Conservation (phyloP, 2,797 vertebrate genomes). For the Onychomys arenicola region DNA sequence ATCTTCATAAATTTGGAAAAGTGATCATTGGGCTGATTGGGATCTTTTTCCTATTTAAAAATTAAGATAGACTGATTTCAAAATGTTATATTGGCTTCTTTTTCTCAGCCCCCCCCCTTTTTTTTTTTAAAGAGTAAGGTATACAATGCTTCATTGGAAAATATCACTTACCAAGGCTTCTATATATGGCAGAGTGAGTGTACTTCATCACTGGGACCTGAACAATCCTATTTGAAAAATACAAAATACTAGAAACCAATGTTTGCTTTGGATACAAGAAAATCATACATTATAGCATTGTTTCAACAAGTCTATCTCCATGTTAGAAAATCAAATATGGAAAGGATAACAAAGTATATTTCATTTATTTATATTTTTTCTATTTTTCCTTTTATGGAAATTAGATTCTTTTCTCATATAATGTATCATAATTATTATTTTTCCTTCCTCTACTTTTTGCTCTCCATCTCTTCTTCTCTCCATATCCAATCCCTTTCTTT, state of each 20-base stretch:
- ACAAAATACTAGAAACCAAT: constrained; percentile 70
- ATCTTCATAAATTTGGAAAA: constrained; percentile 2
- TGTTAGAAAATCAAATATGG: constrained; percentile 62
- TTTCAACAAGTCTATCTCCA: constrained; percentile 62
- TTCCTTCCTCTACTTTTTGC: fast-evolving
- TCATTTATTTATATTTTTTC: background rate
- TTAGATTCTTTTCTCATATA: background rate
- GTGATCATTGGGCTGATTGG: background rate
- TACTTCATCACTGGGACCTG: constrained; percentile 62
- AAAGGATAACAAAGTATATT: constrained; percentile 71
- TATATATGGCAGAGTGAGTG: constrained; percentile 75
- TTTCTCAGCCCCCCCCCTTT: constrained; percentile 35
- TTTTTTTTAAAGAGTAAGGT: constrained; percentile 55
- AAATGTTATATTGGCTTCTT: constrained; percentile 68
- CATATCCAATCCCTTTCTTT: background rate
- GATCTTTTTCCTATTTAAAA: constrained; percentile 65
- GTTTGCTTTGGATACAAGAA: constrained; percentile 81
- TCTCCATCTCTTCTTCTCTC: background rate
- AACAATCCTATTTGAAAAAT: constrained; percentile 74
- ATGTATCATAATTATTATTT: background rate
- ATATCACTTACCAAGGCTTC: constrained; percentile 78
- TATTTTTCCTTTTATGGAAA: background rate
- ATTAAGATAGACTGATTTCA: constrained; percentile 51
- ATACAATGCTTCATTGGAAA: constrained; percentile 60
- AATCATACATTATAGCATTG: constrained; percentile 64